Evolutionary conservation across 2,888 invertebrate genomes (phyloP).

Genomic region (Zeuzera pyrina): DNA sequence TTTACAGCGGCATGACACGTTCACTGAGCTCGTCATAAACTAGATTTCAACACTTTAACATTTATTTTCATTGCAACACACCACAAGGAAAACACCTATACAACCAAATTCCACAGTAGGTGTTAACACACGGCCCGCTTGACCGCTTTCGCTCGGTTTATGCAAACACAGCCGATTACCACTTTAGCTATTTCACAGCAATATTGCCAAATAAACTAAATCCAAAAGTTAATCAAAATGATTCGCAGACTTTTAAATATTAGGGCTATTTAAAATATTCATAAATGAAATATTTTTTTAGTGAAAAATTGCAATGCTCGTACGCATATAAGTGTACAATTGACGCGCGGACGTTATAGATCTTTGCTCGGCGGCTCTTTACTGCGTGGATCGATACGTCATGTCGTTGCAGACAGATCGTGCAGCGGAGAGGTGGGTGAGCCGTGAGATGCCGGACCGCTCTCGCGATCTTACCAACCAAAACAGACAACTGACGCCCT

Average conservation of each 20-base stretch:
- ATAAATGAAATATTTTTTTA: too few relatives aligned
- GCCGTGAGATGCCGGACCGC: conserved; percentile 6
- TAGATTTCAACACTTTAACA: conserved; percentile 65
- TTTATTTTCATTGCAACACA: conserved; percentile 67
- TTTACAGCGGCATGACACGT: conserved; percentile 48
- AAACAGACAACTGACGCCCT: conserved; percentile 36
- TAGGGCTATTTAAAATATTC: too few relatives aligned
- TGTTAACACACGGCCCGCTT: conserved; percentile 36
- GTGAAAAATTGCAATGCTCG: too few relatives aligned
- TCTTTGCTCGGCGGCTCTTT: conserved; percentile 17
- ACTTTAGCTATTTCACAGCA: too few relatives aligned
- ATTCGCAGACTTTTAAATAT: too few relatives aligned
- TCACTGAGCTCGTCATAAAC: conserved; percentile 54
- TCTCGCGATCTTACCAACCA: conserved; percentile 25
- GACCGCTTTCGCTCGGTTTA: conserved; percentile 56
- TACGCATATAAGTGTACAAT: not conserved
- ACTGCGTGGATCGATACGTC: conserved; percentile 5
- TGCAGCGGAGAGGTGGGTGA: conserved; percentile 1
- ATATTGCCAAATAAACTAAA: too few relatives aligned
- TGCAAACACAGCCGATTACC: conserved; percentile 30
- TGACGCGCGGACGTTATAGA: conserved; percentile 16
- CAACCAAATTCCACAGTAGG: conserved; percentile 42
- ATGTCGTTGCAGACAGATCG: conserved; percentile 2
- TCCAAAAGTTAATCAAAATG: too few relatives aligned
- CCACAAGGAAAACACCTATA: conserved; percentile 54